Conservation (phyloP, 2,113 vertebrate species). For the Ascaphus truei region DNA sequence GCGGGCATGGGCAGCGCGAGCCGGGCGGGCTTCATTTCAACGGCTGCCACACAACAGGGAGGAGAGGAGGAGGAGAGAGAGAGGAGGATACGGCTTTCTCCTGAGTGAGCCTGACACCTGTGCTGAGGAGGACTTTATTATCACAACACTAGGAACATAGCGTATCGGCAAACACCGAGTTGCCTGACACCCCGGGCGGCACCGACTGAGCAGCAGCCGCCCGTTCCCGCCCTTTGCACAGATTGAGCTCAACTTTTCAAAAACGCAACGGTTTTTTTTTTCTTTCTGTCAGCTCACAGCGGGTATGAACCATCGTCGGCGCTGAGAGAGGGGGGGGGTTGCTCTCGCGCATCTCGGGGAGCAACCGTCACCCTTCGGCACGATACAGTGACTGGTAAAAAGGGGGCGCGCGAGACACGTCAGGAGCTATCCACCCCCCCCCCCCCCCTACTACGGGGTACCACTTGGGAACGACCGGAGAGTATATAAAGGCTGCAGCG, state of each 20-base stretch:
- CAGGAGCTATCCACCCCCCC: no score
- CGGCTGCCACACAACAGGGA: background rate
- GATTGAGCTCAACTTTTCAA: background rate
- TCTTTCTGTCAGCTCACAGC: background rate
- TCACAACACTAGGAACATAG: background rate
- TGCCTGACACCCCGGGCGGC: background rate
- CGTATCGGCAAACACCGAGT: background rate
- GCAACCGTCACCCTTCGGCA: no score
- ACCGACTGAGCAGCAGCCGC: background rate
- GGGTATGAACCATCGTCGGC: constrained; percentile 3
- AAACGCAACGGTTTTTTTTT: background rate
- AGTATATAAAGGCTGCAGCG: no score
- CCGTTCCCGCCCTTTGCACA: background rate
- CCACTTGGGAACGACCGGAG: no score
- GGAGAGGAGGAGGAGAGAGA: background rate
- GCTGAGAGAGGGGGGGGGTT: background rate
- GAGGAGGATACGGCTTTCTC: background rate
- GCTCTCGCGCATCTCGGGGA: background rate
- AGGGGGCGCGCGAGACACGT: no score
- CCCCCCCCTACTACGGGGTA: no score
- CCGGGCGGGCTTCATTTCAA: constrained; percentile 28
- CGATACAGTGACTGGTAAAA: no score
- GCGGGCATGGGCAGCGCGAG: constrained; percentile 32
- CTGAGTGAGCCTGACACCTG: background rate
- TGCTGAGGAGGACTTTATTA: background rate